Conservation (phyloP, 2,888 invertebrate genomes). For the Chrysina gloriosa region DNA sequence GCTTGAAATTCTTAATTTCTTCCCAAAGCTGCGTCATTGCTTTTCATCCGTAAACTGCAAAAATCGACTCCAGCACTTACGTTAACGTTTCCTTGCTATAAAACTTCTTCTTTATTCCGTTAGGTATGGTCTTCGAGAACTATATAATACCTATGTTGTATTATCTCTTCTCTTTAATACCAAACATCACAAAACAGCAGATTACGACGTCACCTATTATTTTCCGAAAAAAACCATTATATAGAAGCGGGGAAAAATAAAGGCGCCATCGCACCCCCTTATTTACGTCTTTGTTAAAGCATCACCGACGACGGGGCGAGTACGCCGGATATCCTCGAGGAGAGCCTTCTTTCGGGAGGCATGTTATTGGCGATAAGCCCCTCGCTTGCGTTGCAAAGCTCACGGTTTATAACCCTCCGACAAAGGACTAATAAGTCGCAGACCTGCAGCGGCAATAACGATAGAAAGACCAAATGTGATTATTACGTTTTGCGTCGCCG, state of each 20-base stretch:
- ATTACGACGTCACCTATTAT: constrained; percentile 18
- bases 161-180: too few relatives aligned
- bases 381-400: constrained; percentile 46
- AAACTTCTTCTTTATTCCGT: too few relatives aligned
- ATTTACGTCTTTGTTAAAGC: constrained; percentile 28
- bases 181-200: background rate
- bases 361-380: constrained; percentile 48
- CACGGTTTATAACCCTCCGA: constrained; percentile 49
- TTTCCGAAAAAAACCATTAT: constrained; percentile 24
- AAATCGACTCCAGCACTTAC: too few relatives aligned
- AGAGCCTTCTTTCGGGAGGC: constrained; percentile 33
- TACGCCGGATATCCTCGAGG: constrained; percentile 8
- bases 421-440: constrained; percentile 50
- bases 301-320: constrained; percentile 10
- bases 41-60: too few relatives aligned
- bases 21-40: too few relatives aligned
- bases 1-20: too few relatives aligned
- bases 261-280: constrained; percentile 9
- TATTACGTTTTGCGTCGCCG: constrained; percentile 49
- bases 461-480: constrained; percentile 48
- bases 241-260: constrained; percentile 13
- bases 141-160: too few relatives aligned
- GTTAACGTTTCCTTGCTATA: too few relatives aligned
- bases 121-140: too few relatives aligned
- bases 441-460: constrained; percentile 49